Evolutionary conservation across 2,888 invertebrate genomes (phyloP), one percentile per base, ranked within the genome.

Genomic region (Philaethria dido): DNA sequence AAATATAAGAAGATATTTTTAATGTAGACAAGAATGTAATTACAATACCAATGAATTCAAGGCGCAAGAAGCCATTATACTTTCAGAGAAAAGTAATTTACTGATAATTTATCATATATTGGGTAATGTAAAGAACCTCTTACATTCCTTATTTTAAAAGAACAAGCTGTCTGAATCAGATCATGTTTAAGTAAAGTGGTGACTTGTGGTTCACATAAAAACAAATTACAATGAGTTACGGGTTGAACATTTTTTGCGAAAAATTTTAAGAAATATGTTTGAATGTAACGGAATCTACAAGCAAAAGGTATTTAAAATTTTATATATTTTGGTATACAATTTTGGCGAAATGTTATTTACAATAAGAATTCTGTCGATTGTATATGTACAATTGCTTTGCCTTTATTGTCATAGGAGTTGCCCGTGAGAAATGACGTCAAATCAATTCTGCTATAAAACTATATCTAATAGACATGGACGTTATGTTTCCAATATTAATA

Each of bases 31-130:
- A n/a, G 39, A 25, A 22, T 57, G 47, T 57, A 57, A 48, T 64
- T 64, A 47, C 25, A 11, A 13, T 16, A 16, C 59, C 47, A 64
- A 62, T 20, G 62, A 20, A 29, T 57, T 64, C 20, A 63, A 62
- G 68, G 68, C 68, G 62, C 60, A 60, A 57, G 68, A 68, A 68
- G 64, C 75, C 77, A 77, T 73, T 78, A 76, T 57, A 48, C 62
- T 63, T 70, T 64, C 67, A 71, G 68, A 75, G 76, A 75, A 75
- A 75, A 74, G 75, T 74, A 73, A 76, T 76, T 76, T 62, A 67
- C 66, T 62, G 45, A 61, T 65, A 69, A 67, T 69, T 66, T 57
- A 65, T 59, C 66, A 71, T 68, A 71, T 36, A 55, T 64, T 67
- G 33, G 33, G 8, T 36, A 36, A 4, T 36, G 59, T 59, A 62